Conservation (phyloP, 2,888 invertebrate genomes). For the Heliconius erato region DNA sequence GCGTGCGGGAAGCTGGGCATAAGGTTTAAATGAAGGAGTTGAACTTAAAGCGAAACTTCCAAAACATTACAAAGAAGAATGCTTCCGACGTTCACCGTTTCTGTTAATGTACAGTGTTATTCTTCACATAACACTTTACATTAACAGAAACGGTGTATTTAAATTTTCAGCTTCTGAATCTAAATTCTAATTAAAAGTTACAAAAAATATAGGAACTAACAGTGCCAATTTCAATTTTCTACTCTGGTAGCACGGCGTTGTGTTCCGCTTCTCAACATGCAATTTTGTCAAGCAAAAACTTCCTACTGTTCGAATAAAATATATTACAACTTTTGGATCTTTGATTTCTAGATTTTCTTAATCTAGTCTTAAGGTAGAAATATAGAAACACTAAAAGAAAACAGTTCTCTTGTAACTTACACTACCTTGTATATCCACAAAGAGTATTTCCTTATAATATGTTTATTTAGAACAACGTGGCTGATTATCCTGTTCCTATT, state of each 20-base stretch:
- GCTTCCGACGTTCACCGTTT: not conserved
- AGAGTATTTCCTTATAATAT: slow-evolving; percentile 77
- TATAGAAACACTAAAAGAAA: not conserved
- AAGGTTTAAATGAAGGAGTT: slow-evolving; percentile 57
- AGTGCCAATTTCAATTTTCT: no score
- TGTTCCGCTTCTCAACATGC: no score
- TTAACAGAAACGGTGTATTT: no score
- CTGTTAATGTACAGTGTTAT: no score
- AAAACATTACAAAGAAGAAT: not conserved
- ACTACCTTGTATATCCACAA: slow-evolving; percentile 55
- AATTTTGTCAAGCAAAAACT: no score
- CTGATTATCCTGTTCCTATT: slow-evolving; percentile 25
- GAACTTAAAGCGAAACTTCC: slow-evolving; percentile 65
- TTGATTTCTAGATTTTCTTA: not conserved
- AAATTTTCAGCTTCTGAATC: no score
- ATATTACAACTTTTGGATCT: not conserved
- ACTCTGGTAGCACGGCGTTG: no score
- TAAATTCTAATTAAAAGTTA: no score
- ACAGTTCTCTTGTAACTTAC: slow-evolving; percentile 50
- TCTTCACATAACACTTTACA: no score
- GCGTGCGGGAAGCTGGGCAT: slow-evolving; percentile 65
- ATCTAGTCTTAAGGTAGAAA: not conserved
- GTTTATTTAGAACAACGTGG: slow-evolving; percentile 69
- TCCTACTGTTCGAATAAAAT: not conserved
- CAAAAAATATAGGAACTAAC: no score